phyloP scores from a whole-genome alignment of 1,140 invertebrate genomes.

The Lepeophtheirus salmonis region DNA sequence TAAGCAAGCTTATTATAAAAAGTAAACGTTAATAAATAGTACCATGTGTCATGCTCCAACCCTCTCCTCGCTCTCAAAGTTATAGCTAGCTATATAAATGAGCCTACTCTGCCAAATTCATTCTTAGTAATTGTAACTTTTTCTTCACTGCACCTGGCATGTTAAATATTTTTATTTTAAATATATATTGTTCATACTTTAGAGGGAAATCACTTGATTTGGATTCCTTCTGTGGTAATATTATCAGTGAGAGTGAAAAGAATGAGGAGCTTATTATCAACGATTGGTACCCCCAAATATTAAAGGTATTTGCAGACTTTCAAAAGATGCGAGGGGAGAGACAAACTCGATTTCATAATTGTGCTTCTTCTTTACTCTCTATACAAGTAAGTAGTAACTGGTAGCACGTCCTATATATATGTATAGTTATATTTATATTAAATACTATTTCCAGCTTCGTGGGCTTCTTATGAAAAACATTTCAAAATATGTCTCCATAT shows the following conservation, averaged over 20 bases:
- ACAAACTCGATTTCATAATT: conserved; percentile 2
- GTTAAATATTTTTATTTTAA: too few relatives aligned
- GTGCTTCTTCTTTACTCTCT: conserved; percentile 12
- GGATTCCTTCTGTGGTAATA: conserved; percentile 15
- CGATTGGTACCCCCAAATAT: conserved; percentile 9
- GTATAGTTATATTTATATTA: not conserved
- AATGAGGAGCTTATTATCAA: conserved; percentile 14
- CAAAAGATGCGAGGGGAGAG: conserved; percentile 1
- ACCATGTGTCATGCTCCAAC: too few relatives aligned
- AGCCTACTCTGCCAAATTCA: too few relatives aligned
- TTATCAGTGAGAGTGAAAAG: conserved; percentile 17
- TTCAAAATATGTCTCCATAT: conserved; percentile 6
- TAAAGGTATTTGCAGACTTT: not conserved
- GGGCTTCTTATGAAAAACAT: conserved; percentile 10
- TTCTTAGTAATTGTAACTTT: too few relatives aligned
- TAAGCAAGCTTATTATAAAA: too few relatives aligned
- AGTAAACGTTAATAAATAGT: too few relatives aligned
- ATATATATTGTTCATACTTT: too few relatives aligned
- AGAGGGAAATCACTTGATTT: conserved; percentile 14
- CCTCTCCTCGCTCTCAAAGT: too few relatives aligned
- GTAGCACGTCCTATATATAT: not conserved
- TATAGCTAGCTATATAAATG: too few relatives aligned
- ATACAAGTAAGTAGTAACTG: conserved; percentile 8
- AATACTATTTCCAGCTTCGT: not conserved
- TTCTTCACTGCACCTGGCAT: too few relatives aligned